A percentile compares a stretch with the other conserved stretches of the same genome.
Conservation (phyloP, 2,797 vertebrate genomes). For the Capromys pilorides region DNA sequence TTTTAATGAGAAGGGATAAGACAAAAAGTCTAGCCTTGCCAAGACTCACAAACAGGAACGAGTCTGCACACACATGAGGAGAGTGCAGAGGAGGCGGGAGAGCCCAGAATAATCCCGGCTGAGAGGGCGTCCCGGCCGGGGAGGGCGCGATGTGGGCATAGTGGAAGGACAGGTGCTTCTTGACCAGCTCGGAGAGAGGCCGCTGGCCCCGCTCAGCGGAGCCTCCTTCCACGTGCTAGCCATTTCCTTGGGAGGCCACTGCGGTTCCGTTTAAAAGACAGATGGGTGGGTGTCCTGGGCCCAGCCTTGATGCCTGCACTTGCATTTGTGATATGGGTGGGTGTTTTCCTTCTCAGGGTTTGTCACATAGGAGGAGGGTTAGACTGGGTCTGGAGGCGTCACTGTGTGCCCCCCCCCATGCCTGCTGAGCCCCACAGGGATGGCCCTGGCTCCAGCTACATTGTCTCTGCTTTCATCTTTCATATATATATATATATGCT, state of each 20-base stretch:
- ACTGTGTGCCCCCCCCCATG: neutral
- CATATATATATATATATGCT: neutral
- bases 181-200: neutral
- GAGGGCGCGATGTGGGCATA: fast-evolving
- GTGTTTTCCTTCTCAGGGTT: neutral
- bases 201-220: neutral
- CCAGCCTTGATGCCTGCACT: neutral
- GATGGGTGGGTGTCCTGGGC: neutral
- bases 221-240: neutral
- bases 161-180: neutral
- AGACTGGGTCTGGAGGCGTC: neutral
- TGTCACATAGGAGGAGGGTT: too few relatives aligned
- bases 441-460: neutral
- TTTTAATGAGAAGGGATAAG: neutral
- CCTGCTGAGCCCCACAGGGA: neutral
- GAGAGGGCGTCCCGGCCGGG: neutral
- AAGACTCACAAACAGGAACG: neutral
- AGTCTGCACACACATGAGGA: neutral
- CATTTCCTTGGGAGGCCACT: neutral
- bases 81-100: neutral
- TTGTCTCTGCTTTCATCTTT: neutral
- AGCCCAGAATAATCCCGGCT: neutral
- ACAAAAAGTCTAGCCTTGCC: neutral
- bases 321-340: neutral
- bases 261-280: neutral